phyloP scores from a whole-genome alignment of 2,113 vertebrate species.

The Sceloporus undulatus region DNA sequence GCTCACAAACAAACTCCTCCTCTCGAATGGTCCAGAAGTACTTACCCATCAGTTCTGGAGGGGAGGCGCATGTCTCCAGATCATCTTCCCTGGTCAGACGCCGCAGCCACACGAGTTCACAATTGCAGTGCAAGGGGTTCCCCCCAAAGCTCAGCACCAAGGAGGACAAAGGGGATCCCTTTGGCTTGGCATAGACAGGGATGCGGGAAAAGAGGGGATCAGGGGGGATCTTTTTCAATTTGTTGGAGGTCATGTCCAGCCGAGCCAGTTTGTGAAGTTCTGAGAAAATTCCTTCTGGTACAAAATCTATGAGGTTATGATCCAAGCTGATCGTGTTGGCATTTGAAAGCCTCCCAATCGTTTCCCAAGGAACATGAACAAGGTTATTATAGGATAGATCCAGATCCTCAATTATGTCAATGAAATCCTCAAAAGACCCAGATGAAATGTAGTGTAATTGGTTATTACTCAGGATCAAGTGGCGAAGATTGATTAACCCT shows the following conservation, averaged over 20 bases:
- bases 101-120: conserved; percentile 92
- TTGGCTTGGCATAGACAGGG: conserved; percentile 90
- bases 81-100: conserved; percentile 92
- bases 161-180: conserved; percentile 84
- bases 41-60: conserved; percentile 86
- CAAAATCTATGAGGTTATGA: conserved; percentile 93
- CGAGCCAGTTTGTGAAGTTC: conserved; percentile 94
- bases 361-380: conserved; percentile 89
- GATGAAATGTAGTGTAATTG: conserved; percentile 90
- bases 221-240: conserved; percentile 94
- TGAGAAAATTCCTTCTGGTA: conserved; percentile 93
- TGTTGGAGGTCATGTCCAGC: conserved; percentile 97
- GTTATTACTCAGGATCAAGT: conserved; percentile 94
- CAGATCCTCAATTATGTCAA: conserved; percentile 90
- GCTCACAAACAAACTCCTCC: conserved; percentile 95
- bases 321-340: conserved; percentile 94
- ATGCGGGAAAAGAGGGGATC: conserved; percentile 93
- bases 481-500: conserved; percentile 89
- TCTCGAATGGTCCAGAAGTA: conserved; percentile 97
- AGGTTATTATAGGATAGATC: conserved; percentile 98
- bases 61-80: conserved; percentile 93
- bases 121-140: conserved; percentile 95
- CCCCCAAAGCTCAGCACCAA: conserved; percentile 93
- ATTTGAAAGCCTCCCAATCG: conserved; percentile 86
- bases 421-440: conserved; percentile 88